Conservation (phyloP, 2,888 invertebrate genomes). For the Gastrophysa polygoni region DNA sequence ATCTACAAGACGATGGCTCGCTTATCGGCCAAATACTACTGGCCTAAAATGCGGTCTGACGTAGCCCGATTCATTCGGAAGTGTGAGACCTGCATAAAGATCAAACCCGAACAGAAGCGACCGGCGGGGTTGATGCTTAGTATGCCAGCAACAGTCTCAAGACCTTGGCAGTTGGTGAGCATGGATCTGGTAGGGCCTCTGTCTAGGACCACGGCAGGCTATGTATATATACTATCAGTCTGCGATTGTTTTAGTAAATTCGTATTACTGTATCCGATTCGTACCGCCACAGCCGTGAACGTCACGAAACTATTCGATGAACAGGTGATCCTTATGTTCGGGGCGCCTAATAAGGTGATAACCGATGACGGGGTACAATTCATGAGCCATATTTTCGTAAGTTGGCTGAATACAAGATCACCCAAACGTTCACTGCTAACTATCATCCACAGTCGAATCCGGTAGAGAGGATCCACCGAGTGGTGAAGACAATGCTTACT, state of each 20-base stretch:
- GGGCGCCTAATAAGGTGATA: conserved; percentile 5
- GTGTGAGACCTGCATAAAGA: conserved; percentile 9
- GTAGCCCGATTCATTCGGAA: conserved; percentile 1
- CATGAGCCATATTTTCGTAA: not conserved
- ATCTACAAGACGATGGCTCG: conserved; percentile 16
- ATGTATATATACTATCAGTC: conserved; percentile 16
- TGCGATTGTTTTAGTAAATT: conserved; percentile 16
- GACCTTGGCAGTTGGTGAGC: conserved; percentile 24
- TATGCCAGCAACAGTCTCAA: conserved; percentile 3
- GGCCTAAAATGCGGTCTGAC: conserved; percentile 9
- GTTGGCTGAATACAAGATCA: not conserved
- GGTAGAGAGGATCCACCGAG: not conserved
- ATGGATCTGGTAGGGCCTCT: conserved; percentile 20
- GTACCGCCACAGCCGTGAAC: not conserved
- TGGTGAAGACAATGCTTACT: not conserved
- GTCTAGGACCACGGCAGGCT: conserved; percentile 12
- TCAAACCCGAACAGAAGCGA: conserved; percentile 22
- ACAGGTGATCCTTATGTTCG: conserved; percentile 1
- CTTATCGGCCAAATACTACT: not conserved
- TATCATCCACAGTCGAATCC: not conserved
- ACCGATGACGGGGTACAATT: conserved; percentile 9
- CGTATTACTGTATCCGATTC: conserved; percentile 11
- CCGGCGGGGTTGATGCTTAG: conserved; percentile 20
- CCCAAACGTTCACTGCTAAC: not conserved
- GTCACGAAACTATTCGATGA: conserved; percentile 9